Evolutionary conservation across 1,140 invertebrate species (phyloP).

Genomic region (Drosophila aff.): DNA sequence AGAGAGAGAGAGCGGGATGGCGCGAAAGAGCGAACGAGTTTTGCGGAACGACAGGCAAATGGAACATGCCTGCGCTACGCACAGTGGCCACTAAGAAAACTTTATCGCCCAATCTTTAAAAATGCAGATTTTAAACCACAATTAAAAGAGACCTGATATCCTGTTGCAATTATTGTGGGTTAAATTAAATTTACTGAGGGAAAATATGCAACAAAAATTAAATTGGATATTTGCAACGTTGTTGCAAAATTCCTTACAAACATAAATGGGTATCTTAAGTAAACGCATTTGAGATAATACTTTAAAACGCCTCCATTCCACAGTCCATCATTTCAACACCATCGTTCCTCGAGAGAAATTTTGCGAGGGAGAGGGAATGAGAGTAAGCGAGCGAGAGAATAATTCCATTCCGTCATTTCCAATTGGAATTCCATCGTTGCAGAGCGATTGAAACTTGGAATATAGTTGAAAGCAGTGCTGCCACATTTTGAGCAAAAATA

Average conservation of each 20-base stretch:
- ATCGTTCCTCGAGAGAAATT: background rate
- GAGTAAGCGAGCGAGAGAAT: constrained; percentile 13
- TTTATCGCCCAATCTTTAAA: background rate
- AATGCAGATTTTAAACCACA: background rate
- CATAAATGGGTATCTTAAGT: no score
- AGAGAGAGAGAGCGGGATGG: constrained; percentile 35
- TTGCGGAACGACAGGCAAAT: constrained; percentile 32
- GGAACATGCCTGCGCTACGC: constrained; percentile 5
- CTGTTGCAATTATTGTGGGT: no score
- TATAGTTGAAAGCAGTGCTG: background rate
- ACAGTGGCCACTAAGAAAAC: background rate
- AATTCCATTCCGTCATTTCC: constrained; percentile 13
- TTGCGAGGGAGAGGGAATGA: background rate
- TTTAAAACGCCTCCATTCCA: background rate
- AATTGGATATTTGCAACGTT: no score
- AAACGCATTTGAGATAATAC: no score
- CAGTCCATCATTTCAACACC: background rate
- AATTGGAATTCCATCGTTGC: constrained; percentile 12
- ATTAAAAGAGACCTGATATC: background rate
- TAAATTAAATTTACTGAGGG: no score
- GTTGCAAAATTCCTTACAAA: no score
- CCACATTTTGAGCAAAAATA: no score
- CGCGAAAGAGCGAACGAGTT: constrained; percentile 27
- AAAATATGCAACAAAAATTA: no score
- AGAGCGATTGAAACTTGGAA: background rate